Conservation (phyloP, 2,113 vertebrate species). For the Sturnus vulgaris region DNA sequence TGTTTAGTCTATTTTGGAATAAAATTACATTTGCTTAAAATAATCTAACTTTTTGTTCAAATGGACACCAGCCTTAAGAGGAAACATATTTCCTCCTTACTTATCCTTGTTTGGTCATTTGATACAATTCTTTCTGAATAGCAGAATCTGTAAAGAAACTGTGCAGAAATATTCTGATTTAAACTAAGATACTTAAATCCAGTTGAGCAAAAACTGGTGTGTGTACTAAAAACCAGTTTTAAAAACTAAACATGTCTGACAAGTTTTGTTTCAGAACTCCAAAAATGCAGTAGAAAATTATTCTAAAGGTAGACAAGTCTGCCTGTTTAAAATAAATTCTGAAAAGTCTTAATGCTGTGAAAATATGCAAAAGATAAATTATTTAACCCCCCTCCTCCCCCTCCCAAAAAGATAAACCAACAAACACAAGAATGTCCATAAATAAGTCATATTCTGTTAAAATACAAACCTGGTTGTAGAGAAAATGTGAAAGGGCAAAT, state of each 20-base stretch:
- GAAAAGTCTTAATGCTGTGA: neutral
- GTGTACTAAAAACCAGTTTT: neutral
- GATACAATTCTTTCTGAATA: neutral
- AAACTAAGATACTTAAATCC: neutral
- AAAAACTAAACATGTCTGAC: neutral
- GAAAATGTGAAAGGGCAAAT: neutral
- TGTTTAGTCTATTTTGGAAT: neutral
- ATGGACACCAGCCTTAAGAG: neutral
- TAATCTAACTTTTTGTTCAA: neutral
- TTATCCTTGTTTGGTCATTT: neutral
- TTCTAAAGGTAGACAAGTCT: neutral
- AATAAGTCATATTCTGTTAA: neutral
- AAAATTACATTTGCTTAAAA: neutral
- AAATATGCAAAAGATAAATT: neutral
- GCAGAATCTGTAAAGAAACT: neutral
- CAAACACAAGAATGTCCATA: neutral
- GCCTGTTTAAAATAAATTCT: neutral
- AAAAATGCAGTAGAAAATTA: neutral
- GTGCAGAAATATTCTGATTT: neutral
- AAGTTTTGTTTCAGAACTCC: neutral
- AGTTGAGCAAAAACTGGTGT: neutral
- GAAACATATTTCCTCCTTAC: neutral
- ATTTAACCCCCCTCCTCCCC: fast-evolving
- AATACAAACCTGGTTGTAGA: neutral
- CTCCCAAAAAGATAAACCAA: neutral